These are phyloP conservation scores for Siniperca chuatsi DNA, from an alignment of 2,113 vertebrate species.

Conservation along the genomic window DNA sequence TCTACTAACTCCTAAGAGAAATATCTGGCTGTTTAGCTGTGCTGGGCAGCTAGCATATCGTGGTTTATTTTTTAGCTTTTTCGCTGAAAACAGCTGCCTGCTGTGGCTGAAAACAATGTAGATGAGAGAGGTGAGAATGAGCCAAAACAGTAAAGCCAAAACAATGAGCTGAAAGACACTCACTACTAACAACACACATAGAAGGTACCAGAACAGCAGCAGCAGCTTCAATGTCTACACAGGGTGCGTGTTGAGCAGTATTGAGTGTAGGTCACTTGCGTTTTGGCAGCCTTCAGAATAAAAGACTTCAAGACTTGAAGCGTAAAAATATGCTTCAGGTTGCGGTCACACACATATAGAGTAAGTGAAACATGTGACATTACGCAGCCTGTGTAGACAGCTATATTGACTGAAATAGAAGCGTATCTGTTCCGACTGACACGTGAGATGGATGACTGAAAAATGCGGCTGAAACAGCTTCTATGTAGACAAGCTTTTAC, in stretches of 20 bases:
- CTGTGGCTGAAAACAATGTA: neutral
- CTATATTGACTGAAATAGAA: neutral
- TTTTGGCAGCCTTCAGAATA: too few species aligned
- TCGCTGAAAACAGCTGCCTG: neutral
- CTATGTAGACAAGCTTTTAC: neutral
- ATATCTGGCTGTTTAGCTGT: too few species aligned
- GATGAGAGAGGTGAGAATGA: too few species aligned
- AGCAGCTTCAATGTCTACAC: neutral
- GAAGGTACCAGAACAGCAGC: neutral
- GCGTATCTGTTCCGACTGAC: neutral
- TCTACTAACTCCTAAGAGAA: too few species aligned
- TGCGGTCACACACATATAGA: neutral
- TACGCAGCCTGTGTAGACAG: neutral
- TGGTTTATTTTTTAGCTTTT: neutral
- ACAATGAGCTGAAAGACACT: too few species aligned
- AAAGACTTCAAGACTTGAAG: neutral
- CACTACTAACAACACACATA: neutral
- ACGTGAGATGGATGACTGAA: neutral
- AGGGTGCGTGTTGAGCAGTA: neutral
- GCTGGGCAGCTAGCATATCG: neutral
- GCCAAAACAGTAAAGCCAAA: too few species aligned
- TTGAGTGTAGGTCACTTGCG: neutral
- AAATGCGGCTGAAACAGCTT: neutral
- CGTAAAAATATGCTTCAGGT: neutral
- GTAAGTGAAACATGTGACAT: neutral